phyloP scores from a whole-genome alignment of 2,888 invertebrate genomes.

The Coecobrya sp. region DNA sequence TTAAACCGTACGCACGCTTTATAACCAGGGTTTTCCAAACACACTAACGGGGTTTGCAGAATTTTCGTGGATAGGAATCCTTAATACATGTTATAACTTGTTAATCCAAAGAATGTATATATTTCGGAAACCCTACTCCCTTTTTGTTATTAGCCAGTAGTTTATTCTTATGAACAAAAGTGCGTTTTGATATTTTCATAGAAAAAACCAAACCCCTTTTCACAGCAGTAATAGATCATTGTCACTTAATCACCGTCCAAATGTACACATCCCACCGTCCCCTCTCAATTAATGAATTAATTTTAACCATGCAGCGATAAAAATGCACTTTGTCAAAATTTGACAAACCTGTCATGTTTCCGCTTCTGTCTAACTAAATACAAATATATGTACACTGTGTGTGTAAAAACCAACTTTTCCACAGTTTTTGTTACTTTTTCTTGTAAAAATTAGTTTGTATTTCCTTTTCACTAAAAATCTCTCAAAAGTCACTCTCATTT shows the following conservation, averaged over 20 bases:
- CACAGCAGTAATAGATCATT: constrained; percentile 66
- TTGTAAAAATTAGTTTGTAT: neutral
- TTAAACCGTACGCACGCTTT: neutral
- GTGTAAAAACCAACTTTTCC: neutral
- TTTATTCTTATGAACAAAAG: too few species aligned
- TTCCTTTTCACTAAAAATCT: constrained; percentile 1
- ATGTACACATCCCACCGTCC: constrained; percentile 15
- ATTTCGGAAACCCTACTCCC: too few species aligned
- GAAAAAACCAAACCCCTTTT: neutral
- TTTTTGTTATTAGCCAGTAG: too few species aligned
- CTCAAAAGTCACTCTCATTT: neutral
- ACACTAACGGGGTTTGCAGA: too few species aligned
- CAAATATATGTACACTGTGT: neutral
- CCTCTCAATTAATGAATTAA: constrained; percentile 59
- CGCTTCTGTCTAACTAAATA: neutral
- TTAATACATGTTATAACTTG: too few species aligned
- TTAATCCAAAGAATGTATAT: too few species aligned
- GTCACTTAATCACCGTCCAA: constrained; percentile 68
- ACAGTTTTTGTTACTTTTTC: neutral
- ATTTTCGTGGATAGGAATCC: too few species aligned
- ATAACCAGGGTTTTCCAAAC: too few species aligned
- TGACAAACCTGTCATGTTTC: constrained; percentile 64
- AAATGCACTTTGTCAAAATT: constrained; percentile 60
- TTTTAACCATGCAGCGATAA: constrained; percentile 26
- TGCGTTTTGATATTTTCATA: neutral